A percentile compares a stretch with the other conserved stretches of the same genome.
These are phyloP conservation scores for Nothoprocta pentlandii DNA, from an alignment of 2,113 vertebrate genomes.

Conservation along the genomic window DNA sequence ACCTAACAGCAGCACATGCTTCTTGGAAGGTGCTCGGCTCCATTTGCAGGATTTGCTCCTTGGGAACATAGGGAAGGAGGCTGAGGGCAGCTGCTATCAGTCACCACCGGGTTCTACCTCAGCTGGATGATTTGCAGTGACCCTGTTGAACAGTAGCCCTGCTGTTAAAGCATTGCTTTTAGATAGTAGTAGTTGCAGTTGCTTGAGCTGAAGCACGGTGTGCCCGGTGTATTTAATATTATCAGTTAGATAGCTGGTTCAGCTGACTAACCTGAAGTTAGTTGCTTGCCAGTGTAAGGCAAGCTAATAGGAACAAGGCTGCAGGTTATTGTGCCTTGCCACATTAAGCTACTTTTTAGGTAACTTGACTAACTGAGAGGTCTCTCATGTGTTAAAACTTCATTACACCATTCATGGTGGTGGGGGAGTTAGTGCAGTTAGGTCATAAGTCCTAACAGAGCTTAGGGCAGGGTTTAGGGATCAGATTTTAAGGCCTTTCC, in stretches of 20 bases:
- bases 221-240: not conserved
- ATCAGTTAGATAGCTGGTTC: not conserved
- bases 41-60: not conserved
- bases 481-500: not conserved
- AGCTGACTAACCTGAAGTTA: not conserved
- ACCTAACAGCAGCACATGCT: not conserved
- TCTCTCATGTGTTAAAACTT: not conserved
- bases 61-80: not conserved
- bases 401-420: not conserved
- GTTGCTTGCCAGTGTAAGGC: not conserved
- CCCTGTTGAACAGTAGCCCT: not conserved
- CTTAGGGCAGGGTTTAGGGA: not conserved
- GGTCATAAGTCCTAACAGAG: not conserved
- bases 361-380: not conserved
- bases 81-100: not conserved
- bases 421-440: not conserved
- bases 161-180: not conserved
- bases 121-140: not conserved
- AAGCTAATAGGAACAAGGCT: not conserved
- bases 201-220: not conserved
- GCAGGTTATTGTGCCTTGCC: not conserved
- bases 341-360: not conserved
- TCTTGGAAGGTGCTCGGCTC: not conserved
- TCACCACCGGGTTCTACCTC: not conserved
- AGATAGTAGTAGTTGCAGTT: not conserved